A percentile compares a stretch with the other conserved stretches of the same genome.
These are phyloP conservation scores for Apeltes quadracus DNA, from an alignment of 2,113 vertebrate genomes.

Conservation along the genomic window DNA sequence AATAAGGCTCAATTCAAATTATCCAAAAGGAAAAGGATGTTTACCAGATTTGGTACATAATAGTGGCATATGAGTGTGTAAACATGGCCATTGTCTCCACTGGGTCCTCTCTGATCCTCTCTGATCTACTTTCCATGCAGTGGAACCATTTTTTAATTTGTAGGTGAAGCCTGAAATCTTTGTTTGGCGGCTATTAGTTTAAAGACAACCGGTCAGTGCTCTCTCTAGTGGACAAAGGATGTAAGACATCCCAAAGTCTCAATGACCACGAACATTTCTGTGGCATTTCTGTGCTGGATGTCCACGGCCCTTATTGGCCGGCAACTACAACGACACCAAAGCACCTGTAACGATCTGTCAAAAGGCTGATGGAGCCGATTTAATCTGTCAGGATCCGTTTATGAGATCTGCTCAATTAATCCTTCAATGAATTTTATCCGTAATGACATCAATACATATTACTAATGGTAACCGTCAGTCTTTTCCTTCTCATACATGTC, in stretches of 20 bases:
- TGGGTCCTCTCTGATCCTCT: too few relatives aligned
- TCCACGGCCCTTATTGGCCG: background rate
- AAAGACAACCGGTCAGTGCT: background rate
- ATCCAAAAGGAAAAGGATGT: too few relatives aligned
- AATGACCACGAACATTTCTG: background rate
- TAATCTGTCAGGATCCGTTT: background rate
- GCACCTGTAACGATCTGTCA: background rate
- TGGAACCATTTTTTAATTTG: background rate
- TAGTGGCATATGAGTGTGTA: too few relatives aligned
- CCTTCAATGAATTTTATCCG: background rate
- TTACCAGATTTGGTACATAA: too few relatives aligned
- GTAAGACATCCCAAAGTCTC: background rate
- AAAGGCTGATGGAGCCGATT: background rate
- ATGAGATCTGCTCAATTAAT: background rate
- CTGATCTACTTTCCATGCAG: background rate
- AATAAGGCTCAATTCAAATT: too few relatives aligned
- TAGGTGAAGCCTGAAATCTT: background rate
- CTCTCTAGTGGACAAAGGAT: conserved; percentile 2
- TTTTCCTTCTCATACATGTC: background rate
- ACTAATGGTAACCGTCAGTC: background rate
- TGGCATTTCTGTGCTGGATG: background rate
- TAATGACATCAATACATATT: background rate
- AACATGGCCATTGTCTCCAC: too few relatives aligned
- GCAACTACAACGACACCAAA: background rate
- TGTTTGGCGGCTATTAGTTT: background rate